Conservation (phyloP, 2,797 vertebrate species). For the Okamejei kenojei region DNA sequence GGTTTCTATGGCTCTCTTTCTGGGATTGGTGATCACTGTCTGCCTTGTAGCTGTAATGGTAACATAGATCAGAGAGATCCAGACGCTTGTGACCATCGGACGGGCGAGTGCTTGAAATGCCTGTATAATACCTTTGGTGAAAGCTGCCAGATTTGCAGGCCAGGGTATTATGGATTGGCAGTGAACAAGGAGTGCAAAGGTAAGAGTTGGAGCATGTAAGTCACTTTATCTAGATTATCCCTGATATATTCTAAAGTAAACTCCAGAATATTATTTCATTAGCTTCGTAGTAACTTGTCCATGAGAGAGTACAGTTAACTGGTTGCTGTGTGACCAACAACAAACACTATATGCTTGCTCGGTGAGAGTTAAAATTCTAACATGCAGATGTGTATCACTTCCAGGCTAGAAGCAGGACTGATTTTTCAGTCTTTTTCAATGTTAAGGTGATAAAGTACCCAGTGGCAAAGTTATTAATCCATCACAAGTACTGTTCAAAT, state of each 20-base stretch:
- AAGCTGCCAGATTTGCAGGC: slow-evolving; percentile 70
- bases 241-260: background rate
- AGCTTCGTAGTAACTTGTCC: background rate
- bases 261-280: background rate
- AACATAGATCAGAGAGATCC: slow-evolving; percentile 66
- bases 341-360: background rate
- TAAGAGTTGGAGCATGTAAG: slow-evolving; percentile 48
- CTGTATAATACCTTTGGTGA: slow-evolving; percentile 68
- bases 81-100: slow-evolving; percentile 61
- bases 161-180: slow-evolving; percentile 74
- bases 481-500: background rate
- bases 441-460: background rate
- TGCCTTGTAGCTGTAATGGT: slow-evolving; percentile 68
- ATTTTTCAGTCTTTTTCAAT: background rate
- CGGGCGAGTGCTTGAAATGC: slow-evolving; percentile 70
- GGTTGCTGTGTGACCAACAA: background rate
- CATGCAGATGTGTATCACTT: background rate
- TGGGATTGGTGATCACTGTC: slow-evolving; percentile 50
- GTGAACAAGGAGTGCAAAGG: slow-evolving; percentile 68
- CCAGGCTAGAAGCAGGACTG: background rate
- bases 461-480: background rate
- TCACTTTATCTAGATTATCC: background rate
- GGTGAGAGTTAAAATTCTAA: background rate
- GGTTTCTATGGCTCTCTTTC: slow-evolving; percentile 68
- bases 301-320: background rate